These are phyloP conservation scores for Diachrysia chrysitis DNA, from an alignment of 2,888 invertebrate genomes.

Conservation along the genomic window DNA sequence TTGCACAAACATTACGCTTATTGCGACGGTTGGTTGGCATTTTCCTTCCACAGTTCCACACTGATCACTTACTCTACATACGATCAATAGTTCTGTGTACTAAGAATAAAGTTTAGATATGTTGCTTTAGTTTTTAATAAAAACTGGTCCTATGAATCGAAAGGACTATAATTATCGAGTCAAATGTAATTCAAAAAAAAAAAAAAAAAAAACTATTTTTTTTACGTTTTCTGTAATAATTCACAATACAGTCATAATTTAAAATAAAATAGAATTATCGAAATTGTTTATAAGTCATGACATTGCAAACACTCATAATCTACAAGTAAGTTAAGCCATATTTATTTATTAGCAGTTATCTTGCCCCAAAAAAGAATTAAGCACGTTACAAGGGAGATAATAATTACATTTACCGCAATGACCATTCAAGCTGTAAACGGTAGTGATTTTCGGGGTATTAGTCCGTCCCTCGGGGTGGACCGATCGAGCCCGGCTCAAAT, in stretches of 20 bases:
- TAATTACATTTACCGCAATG: constrained; percentile 5
- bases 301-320: too few relatives aligned
- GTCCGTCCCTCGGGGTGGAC: not conserved
- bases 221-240: too few relatives aligned
- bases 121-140: not conserved
- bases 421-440: constrained; percentile 13
- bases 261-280: too few relatives aligned
- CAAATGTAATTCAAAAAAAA: too few relatives aligned
- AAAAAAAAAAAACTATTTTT: too few relatives aligned
- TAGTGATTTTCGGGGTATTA: constrained; percentile 22
- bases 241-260: too few relatives aligned
- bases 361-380: constrained; percentile 2
- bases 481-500: not conserved
- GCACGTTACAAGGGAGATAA: not conserved
- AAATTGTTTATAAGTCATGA: too few relatives aligned
- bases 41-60: constrained; percentile 8
- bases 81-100: constrained; percentile 28
- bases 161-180: too few relatives aligned
- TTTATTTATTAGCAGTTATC: constrained; percentile 2
- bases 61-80: constrained; percentile 28
- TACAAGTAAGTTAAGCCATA: not conserved
- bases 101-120: not conserved
- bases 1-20: constrained; percentile 54
- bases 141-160: not conserved
- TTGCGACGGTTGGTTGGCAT: constrained; percentile 32